phyloP scores from a whole-genome alignment of 1,140 invertebrate genomes.

The Sycophila sp. region DNA sequence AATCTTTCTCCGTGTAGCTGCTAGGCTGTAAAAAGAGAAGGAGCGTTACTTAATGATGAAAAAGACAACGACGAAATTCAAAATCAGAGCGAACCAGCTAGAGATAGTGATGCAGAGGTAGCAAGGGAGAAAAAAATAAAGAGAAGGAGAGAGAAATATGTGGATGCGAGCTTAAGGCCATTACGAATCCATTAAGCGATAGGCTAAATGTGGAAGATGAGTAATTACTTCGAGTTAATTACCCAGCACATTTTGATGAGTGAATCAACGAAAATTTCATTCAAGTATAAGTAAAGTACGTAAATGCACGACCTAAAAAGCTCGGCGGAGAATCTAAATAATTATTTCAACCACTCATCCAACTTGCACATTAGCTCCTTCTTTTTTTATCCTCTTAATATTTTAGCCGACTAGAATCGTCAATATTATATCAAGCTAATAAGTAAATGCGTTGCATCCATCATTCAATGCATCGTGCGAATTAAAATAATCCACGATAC shows the following conservation, averaged over 20 bases:
- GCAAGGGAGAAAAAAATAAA: too few species aligned
- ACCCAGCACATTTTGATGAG: conserved; percentile 45
- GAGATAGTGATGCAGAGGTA: conserved; percentile 28
- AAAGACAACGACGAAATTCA: conserved; percentile 14
- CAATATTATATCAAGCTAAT: not conserved
- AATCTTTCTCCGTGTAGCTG: too few species aligned
- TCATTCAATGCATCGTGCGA: too few species aligned
- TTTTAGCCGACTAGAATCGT: too few species aligned
- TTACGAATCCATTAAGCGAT: conserved; percentile 50
- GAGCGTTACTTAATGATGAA: not conserved
- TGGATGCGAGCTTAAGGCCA: conserved; percentile 25
- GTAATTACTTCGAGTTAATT: conserved; percentile 49
- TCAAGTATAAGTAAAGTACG: conserved; percentile 12
- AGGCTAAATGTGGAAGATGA: conserved; percentile 48
- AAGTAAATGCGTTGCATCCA: too few species aligned
- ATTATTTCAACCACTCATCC: not conserved
- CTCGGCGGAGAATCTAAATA: conserved; percentile 9
- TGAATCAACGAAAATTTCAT: conserved; percentile 44
- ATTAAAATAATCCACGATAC: too few species aligned
- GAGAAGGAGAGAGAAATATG: not conserved
- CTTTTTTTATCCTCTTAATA: too few species aligned
- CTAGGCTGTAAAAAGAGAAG: not conserved
- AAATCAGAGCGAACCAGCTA: not conserved
- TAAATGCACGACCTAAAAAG: not conserved
- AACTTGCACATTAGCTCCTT: too few species aligned